Conservation (phyloP, 1,140 invertebrate species). For the Varroa destructor region DNA sequence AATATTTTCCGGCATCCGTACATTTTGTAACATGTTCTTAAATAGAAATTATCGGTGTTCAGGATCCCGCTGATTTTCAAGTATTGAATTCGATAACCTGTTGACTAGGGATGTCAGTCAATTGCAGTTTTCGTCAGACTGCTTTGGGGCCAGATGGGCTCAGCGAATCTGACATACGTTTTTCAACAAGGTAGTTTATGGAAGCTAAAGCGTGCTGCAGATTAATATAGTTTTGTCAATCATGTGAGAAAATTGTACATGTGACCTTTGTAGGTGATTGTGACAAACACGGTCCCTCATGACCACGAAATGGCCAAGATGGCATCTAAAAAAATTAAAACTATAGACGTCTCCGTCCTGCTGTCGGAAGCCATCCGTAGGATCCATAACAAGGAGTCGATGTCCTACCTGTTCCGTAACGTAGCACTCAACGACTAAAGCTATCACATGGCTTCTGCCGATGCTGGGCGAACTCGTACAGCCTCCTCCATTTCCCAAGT, state of each 20-base stretch:
- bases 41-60: too few relatives aligned
- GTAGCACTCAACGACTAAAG: slow-evolving; percentile 84
- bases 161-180: too few relatives aligned
- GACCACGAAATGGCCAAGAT: slow-evolving; percentile 83
- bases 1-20: too few relatives aligned
- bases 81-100: not conserved
- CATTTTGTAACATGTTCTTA: too few relatives aligned
- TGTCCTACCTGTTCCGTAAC: slow-evolving; percentile 96
- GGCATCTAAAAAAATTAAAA: slow-evolving; percentile 98
- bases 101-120: not conserved
- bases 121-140: too few relatives aligned
- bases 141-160: too few relatives aligned
- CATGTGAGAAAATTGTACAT: too few relatives aligned
- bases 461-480: too few relatives aligned
- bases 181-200: too few relatives aligned
- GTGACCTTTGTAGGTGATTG: slow-evolving; percentile 58
- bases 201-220: too few relatives aligned
- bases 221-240: too few relatives aligned
- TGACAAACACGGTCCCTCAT: slow-evolving; percentile 95
- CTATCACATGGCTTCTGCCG: not conserved
- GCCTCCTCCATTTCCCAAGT: too few relatives aligned
- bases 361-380: slow-evolving; percentile 88
- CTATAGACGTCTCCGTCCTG: slow-evolving; percentile 89
- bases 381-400: slow-evolving; percentile 96
- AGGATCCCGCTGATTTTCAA: not conserved